phyloP scores from a whole-genome alignment of 2,888 invertebrate species.

The Diarsia brunnea region DNA sequence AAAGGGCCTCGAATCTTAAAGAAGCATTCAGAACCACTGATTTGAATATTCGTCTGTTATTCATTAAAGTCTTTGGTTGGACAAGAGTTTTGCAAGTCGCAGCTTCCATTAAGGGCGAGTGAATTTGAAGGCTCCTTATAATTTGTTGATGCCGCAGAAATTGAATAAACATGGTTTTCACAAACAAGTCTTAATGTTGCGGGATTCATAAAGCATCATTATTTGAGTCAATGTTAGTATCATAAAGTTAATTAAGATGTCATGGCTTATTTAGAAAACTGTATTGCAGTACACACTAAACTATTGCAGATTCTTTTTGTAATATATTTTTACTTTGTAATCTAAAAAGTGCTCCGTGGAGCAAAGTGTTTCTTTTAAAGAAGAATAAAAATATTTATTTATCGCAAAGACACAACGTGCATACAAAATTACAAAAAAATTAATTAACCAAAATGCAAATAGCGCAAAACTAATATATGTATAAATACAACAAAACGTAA shows the following conservation, averaged over 20 bases:
- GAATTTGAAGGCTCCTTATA: conserved; percentile 43
- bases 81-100: conserved; percentile 41
- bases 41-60: conserved; percentile 63
- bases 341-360: background rate
- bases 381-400: background rate
- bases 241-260: background rate
- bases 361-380: background rate
- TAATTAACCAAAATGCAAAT: no score
- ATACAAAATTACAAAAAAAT: no score
- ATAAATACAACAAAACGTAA: no score
- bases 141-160: conserved; percentile 38
- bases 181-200: conserved; percentile 17
- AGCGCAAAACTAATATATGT: no score
- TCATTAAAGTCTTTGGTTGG: conserved; percentile 58
- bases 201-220: background rate
- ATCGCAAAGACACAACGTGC: no score
- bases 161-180: conserved; percentile 30
- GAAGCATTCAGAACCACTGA: conserved; percentile 47
- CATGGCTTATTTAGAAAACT: background rate
- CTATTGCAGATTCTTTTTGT: background rate
- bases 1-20: conserved; percentile 46
- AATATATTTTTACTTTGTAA: background rate
- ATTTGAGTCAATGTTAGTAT: background rate
- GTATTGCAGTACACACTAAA: background rate
- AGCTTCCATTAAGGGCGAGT: conserved; percentile 26